These are phyloP conservation scores for Pemphredon lugubris DNA, from an alignment of 2,888 invertebrate genomes.

Conservation along the genomic window DNA sequence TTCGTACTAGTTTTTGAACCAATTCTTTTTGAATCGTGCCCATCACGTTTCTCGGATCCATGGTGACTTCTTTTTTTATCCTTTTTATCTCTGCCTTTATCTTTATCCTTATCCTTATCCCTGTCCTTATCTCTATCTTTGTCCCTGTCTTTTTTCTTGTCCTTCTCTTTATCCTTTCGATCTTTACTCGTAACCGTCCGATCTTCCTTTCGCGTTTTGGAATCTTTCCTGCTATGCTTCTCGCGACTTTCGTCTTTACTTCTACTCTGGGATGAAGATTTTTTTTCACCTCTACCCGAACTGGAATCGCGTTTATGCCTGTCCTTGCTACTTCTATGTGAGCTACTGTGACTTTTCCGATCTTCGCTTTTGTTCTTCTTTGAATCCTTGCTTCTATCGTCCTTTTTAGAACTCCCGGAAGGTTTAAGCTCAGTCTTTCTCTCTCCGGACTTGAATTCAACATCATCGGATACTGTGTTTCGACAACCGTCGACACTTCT, in stretches of 20 bases:
- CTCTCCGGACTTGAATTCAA: neutral
- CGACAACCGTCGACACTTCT: too few species aligned
- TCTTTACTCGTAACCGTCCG: neutral
- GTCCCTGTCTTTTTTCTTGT: slow-evolving; percentile 33
- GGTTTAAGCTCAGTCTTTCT: neutral
- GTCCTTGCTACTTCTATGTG: slow-evolving; percentile 44
- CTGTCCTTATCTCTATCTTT: slow-evolving; percentile 30
- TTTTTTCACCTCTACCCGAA: slow-evolving; percentile 31
- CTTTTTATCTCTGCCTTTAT: slow-evolving; percentile 31
- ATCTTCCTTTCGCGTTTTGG: slow-evolving; percentile 7
- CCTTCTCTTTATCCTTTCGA: slow-evolving; percentile 22
- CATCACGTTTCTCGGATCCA: slow-evolving; percentile 67
- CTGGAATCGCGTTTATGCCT: slow-evolving; percentile 38
- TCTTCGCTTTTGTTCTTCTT: slow-evolving; percentile 33
- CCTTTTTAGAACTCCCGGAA: neutral
- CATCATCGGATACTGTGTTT: neutral
- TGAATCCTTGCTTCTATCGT: slow-evolving; percentile 21
- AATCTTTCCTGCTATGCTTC: slow-evolving; percentile 11
- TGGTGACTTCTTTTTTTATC: slow-evolving; percentile 55
- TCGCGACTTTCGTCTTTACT: slow-evolving; percentile 23
- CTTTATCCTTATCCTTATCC: slow-evolving; percentile 19
- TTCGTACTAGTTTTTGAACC: slow-evolving; percentile 69
- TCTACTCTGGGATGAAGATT: slow-evolving; percentile 42
- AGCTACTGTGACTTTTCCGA: slow-evolving; percentile 47
- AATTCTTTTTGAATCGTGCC: slow-evolving; percentile 69